These are phyloP conservation scores for Apamea sordens DNA, from an alignment of 2,888 invertebrate species.

Conservation along the genomic window DNA sequence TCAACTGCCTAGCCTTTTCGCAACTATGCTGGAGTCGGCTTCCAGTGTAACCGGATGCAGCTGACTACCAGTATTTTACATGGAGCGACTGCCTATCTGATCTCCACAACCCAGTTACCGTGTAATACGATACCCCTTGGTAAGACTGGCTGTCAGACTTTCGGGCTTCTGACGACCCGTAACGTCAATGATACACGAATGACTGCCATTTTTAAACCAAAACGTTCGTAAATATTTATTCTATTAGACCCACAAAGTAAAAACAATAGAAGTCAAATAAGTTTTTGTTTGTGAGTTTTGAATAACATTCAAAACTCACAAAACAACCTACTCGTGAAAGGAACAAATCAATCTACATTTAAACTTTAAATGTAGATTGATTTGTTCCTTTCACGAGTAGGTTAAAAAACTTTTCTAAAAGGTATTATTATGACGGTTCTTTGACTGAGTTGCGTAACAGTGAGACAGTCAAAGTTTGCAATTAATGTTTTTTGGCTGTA, in stretches of 20 bases:
- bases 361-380: conserved; percentile 21
- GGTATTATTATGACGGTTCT: neutral
- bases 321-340: conserved; percentile 3
- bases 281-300: no score
- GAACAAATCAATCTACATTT: conserved; percentile 34
- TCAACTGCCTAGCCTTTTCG: neutral
- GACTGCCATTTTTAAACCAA: neutral
- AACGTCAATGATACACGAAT: neutral
- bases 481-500: conserved; percentile 4
- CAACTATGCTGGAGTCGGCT: neutral
- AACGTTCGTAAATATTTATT: conserved; percentile 1
- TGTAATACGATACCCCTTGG: neutral
- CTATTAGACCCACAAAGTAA: neutral
- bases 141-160: neutral
- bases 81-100: neutral
- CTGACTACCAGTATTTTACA: neutral
- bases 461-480: conserved; percentile 22
- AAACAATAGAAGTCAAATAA: conserved; percentile 1
- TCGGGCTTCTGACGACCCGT: neutral
- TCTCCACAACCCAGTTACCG: neutral
- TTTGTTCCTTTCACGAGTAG: conserved; percentile 8
- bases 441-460: conserved; percentile 12
- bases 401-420: conserved; percentile 27
- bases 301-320: neutral
- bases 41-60: neutral